Base-by-base conservation (phyloP, 2,888 invertebrate species). In the Ochropleura leucogaster region DNA sequence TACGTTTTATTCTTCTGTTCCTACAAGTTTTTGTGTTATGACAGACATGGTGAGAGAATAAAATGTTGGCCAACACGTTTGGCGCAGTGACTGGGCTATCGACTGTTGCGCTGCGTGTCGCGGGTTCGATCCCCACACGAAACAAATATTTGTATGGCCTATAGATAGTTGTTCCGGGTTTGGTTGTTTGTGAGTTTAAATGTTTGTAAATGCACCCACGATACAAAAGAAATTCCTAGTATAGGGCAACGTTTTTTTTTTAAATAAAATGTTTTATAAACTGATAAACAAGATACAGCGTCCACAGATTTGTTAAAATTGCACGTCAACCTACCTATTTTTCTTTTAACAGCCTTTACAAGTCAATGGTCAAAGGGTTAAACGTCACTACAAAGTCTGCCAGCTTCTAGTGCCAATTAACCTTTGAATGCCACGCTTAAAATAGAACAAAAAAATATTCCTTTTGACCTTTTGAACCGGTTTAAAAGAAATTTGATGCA, bases 361-460 rank as follows among this genome's bases (percentile, higher is more conserved):
- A 42, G 44, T 62, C 60, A 12, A 57, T 62, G 68, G 60, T 60
- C 30, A 69, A 72, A 83, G 68, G 57, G 53, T 60, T 79, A 72
- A 42, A 16, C 49, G 16, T 4, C 40, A 42, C 49, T 47, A 18
- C 47, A 51, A 59, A 53, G 62, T 63, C 10, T 55, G 47, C 18
- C 18, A 12, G 47, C 55, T 76, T n/a, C 46, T 47, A 66, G 55
- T 46, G 40, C 49, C 65, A 59, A 79, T 83, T 83, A 79, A 83
- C 84, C 74, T 73, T 80, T 83, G 62, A 74, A 79, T 68, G 57
- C 47, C 62, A 42, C 42, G 20, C 40, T 79, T 55, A n/a, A 79
- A 63, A 67, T 76, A 51, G 1, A 66, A 67, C 12, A 63, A 76
- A 62, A 60, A 51, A 46, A 16, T 46, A 8, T 59, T 73, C 10